Evolutionary conservation across 2,113 vertebrate species (phyloP).

Genomic region (Ptychochromis oligacanthus): DNA sequence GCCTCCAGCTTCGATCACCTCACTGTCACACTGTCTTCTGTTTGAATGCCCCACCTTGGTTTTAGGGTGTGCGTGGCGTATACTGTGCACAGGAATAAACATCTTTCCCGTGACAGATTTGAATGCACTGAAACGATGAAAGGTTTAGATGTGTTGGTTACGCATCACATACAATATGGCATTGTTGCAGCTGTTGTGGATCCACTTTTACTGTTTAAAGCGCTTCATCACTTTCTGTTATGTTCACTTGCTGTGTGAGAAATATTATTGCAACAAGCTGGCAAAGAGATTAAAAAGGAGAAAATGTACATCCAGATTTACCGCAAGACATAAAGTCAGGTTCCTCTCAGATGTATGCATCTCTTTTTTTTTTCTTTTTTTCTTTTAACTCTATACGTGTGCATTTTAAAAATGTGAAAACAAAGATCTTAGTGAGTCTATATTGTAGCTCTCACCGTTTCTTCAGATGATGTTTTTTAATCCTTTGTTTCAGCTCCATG

Average conservation of each 20-base stretch:
- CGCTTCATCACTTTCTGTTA: not conserved
- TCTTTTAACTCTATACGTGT: not conserved
- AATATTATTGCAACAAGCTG: not conserved
- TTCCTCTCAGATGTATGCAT: not conserved
- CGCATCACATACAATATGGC: not conserved
- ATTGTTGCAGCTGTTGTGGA: not conserved
- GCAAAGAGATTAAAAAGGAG: not conserved
- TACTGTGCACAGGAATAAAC: not conserved
- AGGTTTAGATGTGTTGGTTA: not conserved
- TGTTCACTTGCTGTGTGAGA: not conserved
- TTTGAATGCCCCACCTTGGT: not conserved
- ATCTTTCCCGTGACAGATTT: not conserved
- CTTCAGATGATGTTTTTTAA: slow-evolving; percentile 1
- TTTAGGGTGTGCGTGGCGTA: not conserved
- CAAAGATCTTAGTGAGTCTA: not conserved
- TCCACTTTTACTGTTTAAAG: not conserved
- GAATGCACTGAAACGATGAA: not conserved
- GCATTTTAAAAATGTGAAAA: not conserved
- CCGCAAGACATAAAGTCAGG: not conserved
- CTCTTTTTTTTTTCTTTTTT: not conserved
- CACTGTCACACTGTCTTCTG: not conserved
- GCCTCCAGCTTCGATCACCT: not conserved
- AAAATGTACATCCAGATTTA: not conserved
- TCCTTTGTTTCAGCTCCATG: slow-evolving; percentile 8
- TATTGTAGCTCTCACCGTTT: not conserved